Conservation (phyloP, 2,888 invertebrate species). For the Leptothorax acervorum region DNA sequence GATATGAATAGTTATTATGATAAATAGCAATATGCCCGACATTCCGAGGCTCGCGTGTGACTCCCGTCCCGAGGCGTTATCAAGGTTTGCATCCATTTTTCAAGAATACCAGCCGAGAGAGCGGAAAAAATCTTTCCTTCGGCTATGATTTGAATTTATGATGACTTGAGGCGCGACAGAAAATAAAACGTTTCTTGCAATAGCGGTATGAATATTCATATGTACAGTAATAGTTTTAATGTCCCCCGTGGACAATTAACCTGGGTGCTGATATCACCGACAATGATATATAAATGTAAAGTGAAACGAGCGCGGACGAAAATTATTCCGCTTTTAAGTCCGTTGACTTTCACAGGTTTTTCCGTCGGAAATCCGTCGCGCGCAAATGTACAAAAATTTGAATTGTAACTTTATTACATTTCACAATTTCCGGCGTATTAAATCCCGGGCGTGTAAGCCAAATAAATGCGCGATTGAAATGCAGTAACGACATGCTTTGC, state of each 20-base stretch:
- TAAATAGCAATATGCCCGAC: conserved; percentile 56
- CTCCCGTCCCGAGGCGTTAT: conserved; percentile 29
- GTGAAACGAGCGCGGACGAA: not conserved
- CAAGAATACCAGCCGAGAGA: conserved; percentile 34
- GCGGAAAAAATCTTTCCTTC: conserved; percentile 47
- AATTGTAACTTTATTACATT: conserved; percentile 11
- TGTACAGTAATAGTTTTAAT: conserved; percentile 18
- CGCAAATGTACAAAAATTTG: conserved; percentile 25
- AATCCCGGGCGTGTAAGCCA: not conserved
- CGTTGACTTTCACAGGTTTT: not conserved
- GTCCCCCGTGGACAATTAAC: conserved; percentile 23
- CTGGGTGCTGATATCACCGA: conserved; percentile 11
- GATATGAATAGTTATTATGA: conserved; percentile 54
- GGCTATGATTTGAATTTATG: conserved; percentile 66
- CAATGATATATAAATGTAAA: conserved; percentile 33
- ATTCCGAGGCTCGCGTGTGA: conserved; percentile 35
- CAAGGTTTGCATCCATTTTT: conserved; percentile 41
- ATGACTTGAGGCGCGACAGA: conserved; percentile 45
- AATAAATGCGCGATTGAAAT: conserved; percentile 25
- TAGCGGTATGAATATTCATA: conserved; percentile 66
- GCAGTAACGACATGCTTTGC: not conserved
- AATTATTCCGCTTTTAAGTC: not conserved
- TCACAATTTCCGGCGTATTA: conserved; percentile 11
- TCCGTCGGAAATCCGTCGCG: not conserved
- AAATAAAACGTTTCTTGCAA: conserved; percentile 58